Evolutionary conservation across 2,113 vertebrate species (phyloP), one percentile per base, ranked within the genome.

Genomic region (Anas platyrhynchos): DNA sequence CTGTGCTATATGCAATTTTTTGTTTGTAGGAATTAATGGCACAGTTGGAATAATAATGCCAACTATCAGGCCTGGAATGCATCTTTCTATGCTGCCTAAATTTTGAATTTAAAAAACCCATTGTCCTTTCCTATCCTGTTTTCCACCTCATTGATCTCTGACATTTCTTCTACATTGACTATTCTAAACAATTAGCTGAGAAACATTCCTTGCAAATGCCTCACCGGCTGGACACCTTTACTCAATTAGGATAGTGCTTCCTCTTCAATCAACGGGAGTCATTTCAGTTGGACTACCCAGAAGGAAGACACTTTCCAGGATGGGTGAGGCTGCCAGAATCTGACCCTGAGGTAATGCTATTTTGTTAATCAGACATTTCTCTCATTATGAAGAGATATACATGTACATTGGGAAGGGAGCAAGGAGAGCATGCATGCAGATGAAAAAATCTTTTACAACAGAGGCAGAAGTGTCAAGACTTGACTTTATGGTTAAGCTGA

Each of bases 111-210:
- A 52, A 88, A 95, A 95, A 77, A 86, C 72, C 29, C 83, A 88
- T 92, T 89, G 54, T 84, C 58, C 81, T 91, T 92, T 95, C 58
- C 58, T 80, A 91, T 79, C 77, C n/a, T 86, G 25, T 96, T 96
- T 96, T 95, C 86, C 81, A 69, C 66, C 50, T 93, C 92, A 80
- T 20, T 72, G 69, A 32, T 4, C 55, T 62, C 58, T 17, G 13
- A 25, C n/a, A 76, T 88, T 94, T 95, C 90, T 95, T 87, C 77
- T 89, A n/a, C 44, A 50, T 27, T 85, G 74, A 83, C 89, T 69
- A 27, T 73, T 87, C 50, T 79, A 71, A 93, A 92, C 92, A 91
- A 91, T 92, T 88, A 91, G 36, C 62, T 86, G 74, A 89, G 83
- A 87, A 82, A 27, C 92, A 94, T 96, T 96, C 88, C 59, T 93